Evolutionary conservation across 2,113 vertebrate genomes (phyloP).

Genomic region (Synchiropus splendidus): DNA sequence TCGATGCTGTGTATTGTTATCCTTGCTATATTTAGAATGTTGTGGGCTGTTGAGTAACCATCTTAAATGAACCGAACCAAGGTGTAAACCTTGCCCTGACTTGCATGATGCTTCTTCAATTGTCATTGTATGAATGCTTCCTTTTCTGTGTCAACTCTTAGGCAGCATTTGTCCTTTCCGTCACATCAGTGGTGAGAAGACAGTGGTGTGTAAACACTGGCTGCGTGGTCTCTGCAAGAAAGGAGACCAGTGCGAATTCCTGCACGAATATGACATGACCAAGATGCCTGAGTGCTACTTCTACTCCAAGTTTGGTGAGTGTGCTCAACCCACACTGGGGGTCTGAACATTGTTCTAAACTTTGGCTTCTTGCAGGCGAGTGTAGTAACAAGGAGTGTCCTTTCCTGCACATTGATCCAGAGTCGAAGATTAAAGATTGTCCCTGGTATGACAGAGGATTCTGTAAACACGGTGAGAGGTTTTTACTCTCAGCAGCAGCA

Average conservation of each 20-base stretch:
- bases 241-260: constrained; percentile 96
- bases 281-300: constrained; percentile 99
- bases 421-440: constrained; percentile 99
- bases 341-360: no score
- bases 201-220: constrained; percentile 98
- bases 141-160: constrained; percentile 24
- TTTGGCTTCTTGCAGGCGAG: constrained; percentile 69
- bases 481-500: neutral
- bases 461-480: constrained; percentile 89
- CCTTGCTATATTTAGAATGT: no score
- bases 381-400: constrained; percentile 99
- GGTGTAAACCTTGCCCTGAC: no score
- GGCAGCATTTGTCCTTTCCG: constrained; percentile 97
- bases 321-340: constrained; percentile 24
- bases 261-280: constrained; percentile 98
- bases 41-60: no score
- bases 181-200: constrained; percentile 98
- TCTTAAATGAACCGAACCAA: no score
- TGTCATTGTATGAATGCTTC: neutral
- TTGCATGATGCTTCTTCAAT: no score
- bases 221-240: constrained; percentile 96
- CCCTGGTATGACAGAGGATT: constrained; percentile 98
- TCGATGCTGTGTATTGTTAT: no score
- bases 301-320: constrained; percentile 97
- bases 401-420: constrained; percentile 96